A percentile compares a stretch with the other conserved stretches of the same genome.
Evolutionary conservation across 2,888 invertebrate genomes (phyloP).

Genomic region (Cerceris rybyensis): DNA sequence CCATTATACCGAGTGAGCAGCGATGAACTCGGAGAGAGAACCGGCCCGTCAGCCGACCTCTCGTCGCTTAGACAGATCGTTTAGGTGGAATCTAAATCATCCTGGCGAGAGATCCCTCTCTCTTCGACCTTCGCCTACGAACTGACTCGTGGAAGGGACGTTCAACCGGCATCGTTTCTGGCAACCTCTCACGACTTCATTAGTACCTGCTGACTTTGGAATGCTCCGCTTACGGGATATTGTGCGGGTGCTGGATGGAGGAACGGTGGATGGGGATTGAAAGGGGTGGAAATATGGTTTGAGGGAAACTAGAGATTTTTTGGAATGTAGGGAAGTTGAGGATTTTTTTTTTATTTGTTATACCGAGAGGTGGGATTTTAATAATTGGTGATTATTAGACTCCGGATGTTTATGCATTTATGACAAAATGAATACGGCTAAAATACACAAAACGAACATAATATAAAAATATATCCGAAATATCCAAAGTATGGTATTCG

Average conservation of each 20-base stretch:
- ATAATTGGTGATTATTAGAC: too few species aligned
- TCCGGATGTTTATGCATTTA: too few species aligned
- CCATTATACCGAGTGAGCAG: constrained; percentile 73
- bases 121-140: constrained; percentile 11
- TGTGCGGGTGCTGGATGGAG: background rate
- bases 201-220: constrained; percentile 73
- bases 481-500: too few species aligned
- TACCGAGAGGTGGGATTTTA: too few species aligned
- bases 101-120: constrained; percentile 32
- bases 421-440: too few species aligned
- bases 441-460: too few species aligned
- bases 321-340: too few species aligned
- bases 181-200: constrained; percentile 73
- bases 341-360: too few species aligned
- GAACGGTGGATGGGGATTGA: background rate
- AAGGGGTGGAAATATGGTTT: too few species aligned
- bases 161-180: constrained; percentile 55
- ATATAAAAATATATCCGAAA: too few species aligned
- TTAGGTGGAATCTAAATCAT: constrained; percentile 77
- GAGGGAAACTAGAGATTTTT: too few species aligned
- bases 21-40: constrained; percentile 62
- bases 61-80: constrained; percentile 68
- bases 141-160: constrained; percentile 28
- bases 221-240: constrained; percentile 57
- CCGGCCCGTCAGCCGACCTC: constrained; percentile 44